Conservation (phyloP, 2,113 vertebrate species). For the Apus apus region DNA sequence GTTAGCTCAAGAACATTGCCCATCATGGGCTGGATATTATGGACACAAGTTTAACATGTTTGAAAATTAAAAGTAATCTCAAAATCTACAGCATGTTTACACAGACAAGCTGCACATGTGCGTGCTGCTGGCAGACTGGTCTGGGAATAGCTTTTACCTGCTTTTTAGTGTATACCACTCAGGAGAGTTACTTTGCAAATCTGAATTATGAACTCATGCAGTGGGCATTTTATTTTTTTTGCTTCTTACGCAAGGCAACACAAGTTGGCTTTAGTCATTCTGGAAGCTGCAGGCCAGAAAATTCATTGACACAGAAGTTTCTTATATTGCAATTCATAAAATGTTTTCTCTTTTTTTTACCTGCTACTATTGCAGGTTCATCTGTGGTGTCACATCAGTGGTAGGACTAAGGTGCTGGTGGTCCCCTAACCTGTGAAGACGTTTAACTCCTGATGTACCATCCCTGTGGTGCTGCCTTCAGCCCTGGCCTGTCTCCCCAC, state of each 20-base stretch:
- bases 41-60: neutral
- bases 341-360: neutral
- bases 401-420: neutral
- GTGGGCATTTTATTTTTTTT: neutral
- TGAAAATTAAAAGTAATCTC: neutral
- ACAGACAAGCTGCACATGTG: neutral
- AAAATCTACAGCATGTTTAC: neutral
- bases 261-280: neutral
- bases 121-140: neutral
- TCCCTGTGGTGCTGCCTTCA: neutral
- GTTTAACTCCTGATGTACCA: fast-evolving
- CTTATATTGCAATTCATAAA: neutral
- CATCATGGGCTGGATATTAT: neutral
- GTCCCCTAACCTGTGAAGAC: neutral
- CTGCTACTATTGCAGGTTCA: neutral
- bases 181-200: neutral
- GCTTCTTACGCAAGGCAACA: neutral
- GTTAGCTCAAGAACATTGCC: neutral
- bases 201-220: neutral
- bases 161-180: neutral
- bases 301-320: neutral
- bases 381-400: neutral
- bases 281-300: neutral
- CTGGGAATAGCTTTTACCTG: neutral
- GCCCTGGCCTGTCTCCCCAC: neutral